phyloP scores from a whole-genome alignment of 2,113 vertebrate genomes.

The Catharus bicknelli region DNA sequence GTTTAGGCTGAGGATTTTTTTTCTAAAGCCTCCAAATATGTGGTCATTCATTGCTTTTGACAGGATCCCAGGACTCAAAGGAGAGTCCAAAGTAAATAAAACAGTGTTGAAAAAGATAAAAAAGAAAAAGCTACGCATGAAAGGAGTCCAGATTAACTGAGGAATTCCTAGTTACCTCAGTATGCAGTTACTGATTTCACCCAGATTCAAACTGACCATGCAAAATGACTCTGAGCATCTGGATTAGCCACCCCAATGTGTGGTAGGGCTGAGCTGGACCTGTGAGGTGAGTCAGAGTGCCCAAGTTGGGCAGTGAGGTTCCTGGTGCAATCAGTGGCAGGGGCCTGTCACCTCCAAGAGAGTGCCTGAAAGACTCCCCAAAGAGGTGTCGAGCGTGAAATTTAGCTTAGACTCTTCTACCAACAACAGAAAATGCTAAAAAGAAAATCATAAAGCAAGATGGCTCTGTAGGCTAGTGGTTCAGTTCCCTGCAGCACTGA shows the following conservation, averaged over 20 bases:
- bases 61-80: neutral
- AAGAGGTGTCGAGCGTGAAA: neutral
- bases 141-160: neutral
- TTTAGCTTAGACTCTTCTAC: neutral
- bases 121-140: neutral
- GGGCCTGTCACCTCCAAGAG: neutral
- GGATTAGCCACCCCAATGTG: neutral
- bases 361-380: neutral
- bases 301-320: accelerated
- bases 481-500: neutral
- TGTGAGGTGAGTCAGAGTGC: neutral
- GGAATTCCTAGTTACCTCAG: neutral
- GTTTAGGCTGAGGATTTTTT: neutral
- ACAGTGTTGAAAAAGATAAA: neutral
- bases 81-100: neutral
- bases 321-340: neutral
- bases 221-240: neutral
- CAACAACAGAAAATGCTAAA: neutral
- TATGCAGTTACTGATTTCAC: neutral
- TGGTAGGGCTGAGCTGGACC: neutral
- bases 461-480: neutral
- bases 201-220: neutral
- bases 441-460: neutral
- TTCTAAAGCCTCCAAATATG: neutral
- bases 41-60: neutral